These are phyloP conservation scores for Sesamia nonagrioides DNA, from an alignment of 1,140 invertebrate genomes.

Conservation along the genomic window DNA sequence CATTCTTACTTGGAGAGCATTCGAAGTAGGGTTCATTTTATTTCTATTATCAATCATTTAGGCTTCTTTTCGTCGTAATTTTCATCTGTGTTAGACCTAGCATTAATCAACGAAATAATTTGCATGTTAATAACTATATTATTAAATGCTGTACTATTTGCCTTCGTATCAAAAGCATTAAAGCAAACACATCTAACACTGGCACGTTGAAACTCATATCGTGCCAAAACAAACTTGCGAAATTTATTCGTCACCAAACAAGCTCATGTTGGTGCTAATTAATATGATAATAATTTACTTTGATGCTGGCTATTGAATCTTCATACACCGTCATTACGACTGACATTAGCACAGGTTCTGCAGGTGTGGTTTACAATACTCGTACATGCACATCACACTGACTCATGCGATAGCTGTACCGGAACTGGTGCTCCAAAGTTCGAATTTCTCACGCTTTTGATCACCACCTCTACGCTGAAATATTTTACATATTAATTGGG, in stretches of 20 bases:
- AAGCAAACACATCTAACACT: constrained; percentile 44
- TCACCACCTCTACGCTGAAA: constrained; percentile 9
- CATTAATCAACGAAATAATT: constrained; percentile 40
- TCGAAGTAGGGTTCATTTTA: constrained; percentile 30
- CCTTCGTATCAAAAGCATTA: constrained; percentile 43
- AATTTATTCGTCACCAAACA: constrained; percentile 43
- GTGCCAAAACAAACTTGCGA: constrained; percentile 47
- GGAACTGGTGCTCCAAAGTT: constrained; percentile 29
- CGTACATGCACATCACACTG: constrained; percentile 52
- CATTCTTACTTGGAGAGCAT: neutral
- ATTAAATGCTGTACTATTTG: constrained; percentile 47
- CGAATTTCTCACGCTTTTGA: constrained; percentile 13
- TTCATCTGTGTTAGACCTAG: constrained; percentile 49
- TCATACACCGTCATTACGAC: constrained; percentile 57
- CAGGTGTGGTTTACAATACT: constrained; percentile 58
- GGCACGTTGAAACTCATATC: constrained; percentile 4
- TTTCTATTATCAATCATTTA: constrained; percentile 49
- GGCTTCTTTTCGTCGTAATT: constrained; percentile 47
- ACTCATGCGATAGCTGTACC: constrained; percentile 48
- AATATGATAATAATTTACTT: constrained; percentile 46
- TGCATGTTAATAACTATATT: constrained; percentile 53
- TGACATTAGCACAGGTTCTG: constrained; percentile 57
- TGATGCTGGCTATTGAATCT: constrained; percentile 54
- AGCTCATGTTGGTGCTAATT: constrained; percentile 51
- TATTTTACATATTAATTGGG: constrained; percentile 40